Evolutionary conservation across 2,113 vertebrate genomes (phyloP).

Genomic region (Siniperca chuatsi): DNA sequence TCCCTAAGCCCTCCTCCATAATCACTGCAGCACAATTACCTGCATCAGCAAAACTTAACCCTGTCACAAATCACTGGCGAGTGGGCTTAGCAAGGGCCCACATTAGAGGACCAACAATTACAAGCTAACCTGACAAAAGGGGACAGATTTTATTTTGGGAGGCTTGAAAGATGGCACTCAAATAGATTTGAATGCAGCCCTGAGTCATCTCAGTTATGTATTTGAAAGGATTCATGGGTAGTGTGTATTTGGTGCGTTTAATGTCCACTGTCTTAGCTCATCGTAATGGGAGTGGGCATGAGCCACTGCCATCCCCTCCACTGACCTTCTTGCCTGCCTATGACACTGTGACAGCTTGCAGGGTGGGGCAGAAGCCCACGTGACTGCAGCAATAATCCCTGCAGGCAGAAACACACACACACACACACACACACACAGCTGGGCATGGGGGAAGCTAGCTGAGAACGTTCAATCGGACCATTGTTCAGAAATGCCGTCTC

Average conservation of each 20-base stretch:
- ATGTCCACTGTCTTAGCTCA: conserved; percentile 27
- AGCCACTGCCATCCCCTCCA: conserved; percentile 42
- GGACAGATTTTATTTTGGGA: neutral
- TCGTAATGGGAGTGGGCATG: conserved; percentile 39
- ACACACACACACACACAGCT: conserved; percentile 59
- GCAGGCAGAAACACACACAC: conserved; percentile 51
- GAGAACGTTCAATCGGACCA: conserved; percentile 83
- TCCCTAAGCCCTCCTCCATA: conserved; percentile 51
- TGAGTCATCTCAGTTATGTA: neutral
- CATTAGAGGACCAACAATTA: conserved; percentile 25
- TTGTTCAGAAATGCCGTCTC: conserved; percentile 81
- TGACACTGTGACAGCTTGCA: conserved; percentile 84
- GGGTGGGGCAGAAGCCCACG: conserved; percentile 86
- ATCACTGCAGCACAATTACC: conserved; percentile 65
- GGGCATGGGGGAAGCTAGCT: conserved; percentile 78
- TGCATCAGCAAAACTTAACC: conserved; percentile 56
- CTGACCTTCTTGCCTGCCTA: conserved; percentile 84
- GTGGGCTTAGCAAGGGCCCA: conserved; percentile 48
- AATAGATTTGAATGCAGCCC: neutral
- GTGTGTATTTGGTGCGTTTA: neutral
- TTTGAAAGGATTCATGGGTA: conserved; percentile 1
- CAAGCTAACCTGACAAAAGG: neutral
- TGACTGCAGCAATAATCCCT: conserved; percentile 86
- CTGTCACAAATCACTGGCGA: conserved; percentile 54
- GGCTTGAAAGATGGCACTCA: neutral